phyloP scores from a whole-genome alignment of 92 coral and sea anemone genomes.

The Desmophyllum pertusum region DNA sequence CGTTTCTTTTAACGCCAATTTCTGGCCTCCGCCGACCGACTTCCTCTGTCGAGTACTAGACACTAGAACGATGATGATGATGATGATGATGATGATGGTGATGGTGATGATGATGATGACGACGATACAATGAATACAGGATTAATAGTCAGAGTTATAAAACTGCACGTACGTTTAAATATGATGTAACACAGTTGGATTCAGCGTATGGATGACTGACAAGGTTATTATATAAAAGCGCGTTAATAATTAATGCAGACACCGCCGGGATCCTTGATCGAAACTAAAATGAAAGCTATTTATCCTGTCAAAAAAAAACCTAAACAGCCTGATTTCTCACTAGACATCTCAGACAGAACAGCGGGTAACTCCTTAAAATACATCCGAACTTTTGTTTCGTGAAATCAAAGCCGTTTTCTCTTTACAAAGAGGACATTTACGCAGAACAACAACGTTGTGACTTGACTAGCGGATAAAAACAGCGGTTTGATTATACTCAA shows the following conservation, averaged over 20 bases:
- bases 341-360: too few relatives aligned
- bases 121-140: background rate
- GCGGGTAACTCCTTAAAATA: too few relatives aligned
- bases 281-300: background rate
- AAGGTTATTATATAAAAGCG: conserved; percentile 25
- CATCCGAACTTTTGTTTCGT: too few relatives aligned
- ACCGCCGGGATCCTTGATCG: conserved; percentile 1
- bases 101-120: background rate
- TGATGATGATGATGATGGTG: too few relatives aligned
- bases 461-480: too few relatives aligned
- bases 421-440: too few relatives aligned
- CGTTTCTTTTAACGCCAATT: background rate
- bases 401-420: too few relatives aligned
- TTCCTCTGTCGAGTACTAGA: background rate
- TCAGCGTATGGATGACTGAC: background rate
- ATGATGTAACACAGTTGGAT: background rate
- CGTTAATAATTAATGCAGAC: background rate
- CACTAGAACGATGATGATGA: too few relatives aligned
- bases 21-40: background rate
- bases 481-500: too few relatives aligned
- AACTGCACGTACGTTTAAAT: background rate
- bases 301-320: too few relatives aligned
- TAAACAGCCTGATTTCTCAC: too few relatives aligned
- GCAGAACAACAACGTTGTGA: too few relatives aligned
- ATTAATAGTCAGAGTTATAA: background rate